Percentiles rank a stretch among this genome's conserved stretches.
phyloP scores from a whole-genome alignment of 2,888 invertebrate genomes.

The Neoascia interrupta region DNA sequence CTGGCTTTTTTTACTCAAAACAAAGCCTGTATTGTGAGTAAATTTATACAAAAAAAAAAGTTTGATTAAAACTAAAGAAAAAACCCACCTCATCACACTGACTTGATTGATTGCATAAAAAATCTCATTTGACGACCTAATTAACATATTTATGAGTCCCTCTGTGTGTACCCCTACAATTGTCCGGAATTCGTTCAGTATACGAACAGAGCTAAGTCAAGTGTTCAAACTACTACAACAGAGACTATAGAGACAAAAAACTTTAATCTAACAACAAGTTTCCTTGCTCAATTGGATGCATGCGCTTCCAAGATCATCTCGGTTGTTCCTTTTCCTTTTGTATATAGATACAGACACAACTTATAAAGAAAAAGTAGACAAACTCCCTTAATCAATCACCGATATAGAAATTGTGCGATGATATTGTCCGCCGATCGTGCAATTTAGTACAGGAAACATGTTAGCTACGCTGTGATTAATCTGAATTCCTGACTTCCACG shows the following conservation, averaged over 20 bases:
- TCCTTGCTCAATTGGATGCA: constrained; percentile 28
- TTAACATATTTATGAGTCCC: constrained; percentile 71
- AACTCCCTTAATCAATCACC: constrained; percentile 52
- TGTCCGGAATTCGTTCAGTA: constrained; percentile 39
- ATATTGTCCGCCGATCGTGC: constrained; percentile 54
- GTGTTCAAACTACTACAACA: constrained; percentile 42
- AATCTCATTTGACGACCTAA: constrained; percentile 70
- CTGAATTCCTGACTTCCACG: constrained; percentile 40
- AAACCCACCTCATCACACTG: constrained; percentile 54
- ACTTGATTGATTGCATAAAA: constrained; percentile 71
- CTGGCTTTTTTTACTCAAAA: too few species aligned
- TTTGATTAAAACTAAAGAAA: constrained; percentile 12
- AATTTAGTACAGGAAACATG: constrained; percentile 46
- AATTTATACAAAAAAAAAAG: constrained; percentile 10
- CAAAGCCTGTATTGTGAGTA: background rate
- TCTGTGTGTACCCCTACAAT: constrained; percentile 19
- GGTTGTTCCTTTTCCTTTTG: constrained; percentile 15
- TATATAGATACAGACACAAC: constrained; percentile 30
- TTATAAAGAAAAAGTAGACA: background rate
- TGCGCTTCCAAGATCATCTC: constrained; percentile 15
- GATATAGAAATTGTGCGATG: constrained; percentile 64
- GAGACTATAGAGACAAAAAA: background rate
- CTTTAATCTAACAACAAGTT: constrained; percentile 49
- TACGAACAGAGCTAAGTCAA: constrained; percentile 27
- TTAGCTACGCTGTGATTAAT: constrained; percentile 43